phyloP scores from a whole-genome alignment of 2,888 invertebrate genomes.

The Ormyrus nitidulus region DNA sequence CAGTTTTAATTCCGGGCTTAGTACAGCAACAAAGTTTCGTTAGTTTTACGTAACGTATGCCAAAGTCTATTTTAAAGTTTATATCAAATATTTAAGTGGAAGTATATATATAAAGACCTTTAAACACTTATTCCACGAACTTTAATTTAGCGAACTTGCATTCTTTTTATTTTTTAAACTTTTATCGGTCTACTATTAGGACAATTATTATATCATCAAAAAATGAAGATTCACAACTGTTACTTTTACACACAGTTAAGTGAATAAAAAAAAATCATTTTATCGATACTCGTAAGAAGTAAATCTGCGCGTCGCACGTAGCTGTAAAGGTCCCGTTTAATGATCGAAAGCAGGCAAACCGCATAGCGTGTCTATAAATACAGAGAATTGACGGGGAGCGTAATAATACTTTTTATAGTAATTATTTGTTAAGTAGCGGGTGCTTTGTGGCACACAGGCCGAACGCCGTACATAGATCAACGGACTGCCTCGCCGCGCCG shows the following conservation, averaged over 20 bases:
- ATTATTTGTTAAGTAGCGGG: slow-evolving; percentile 24
- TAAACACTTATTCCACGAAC: background rate
- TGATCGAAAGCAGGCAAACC: background rate
- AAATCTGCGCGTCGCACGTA: too few relatives aligned
- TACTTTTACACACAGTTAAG: too few relatives aligned
- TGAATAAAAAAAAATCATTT: too few relatives aligned
- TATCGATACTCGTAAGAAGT: too few relatives aligned
- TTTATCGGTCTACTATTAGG: too few relatives aligned
- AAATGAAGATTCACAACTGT: too few relatives aligned
- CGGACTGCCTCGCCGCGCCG: background rate
- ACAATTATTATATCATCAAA: too few relatives aligned
- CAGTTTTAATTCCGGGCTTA: background rate
- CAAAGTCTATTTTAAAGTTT: too few relatives aligned
- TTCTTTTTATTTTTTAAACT: too few relatives aligned
- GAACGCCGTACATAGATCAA: slow-evolving; percentile 21
- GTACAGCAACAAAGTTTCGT: slow-evolving; percentile 11
- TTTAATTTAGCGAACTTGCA: too few relatives aligned
- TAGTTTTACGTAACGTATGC: too few relatives aligned
- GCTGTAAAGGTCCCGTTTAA: background rate
- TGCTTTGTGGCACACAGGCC: background rate
- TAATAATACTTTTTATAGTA: slow-evolving; percentile 29
- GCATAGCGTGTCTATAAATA: slow-evolving; percentile 3
- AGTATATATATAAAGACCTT: background rate
- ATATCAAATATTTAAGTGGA: background rate
- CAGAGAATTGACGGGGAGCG: background rate